Evolutionary conservation across 2,888 invertebrate species (phyloP), one percentile per base, ranked within the genome.

Genomic region (Chymomyza amoena): DNA sequence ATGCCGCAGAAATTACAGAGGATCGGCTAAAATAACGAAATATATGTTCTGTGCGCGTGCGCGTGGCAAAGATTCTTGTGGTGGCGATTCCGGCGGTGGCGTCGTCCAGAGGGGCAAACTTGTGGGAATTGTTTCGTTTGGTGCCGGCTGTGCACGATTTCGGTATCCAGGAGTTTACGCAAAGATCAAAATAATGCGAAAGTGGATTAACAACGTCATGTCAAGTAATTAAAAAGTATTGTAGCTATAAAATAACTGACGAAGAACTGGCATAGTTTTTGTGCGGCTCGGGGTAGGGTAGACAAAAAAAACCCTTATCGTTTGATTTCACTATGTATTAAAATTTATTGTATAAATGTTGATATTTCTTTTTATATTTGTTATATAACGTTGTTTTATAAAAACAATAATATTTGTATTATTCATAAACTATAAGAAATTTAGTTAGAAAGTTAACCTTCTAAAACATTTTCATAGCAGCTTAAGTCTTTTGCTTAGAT

Each of bases 121-220:
- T 79, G 65, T 90, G 94, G 96, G 96, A 16, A 92, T 96, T 7
- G 95, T 96, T 0, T 96, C 96, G 0, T 90, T 79, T 64, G 90
- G 90, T 0, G 57, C 66, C 15, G 87, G 88, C 1, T 91, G 90
- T 61, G 91, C 79, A 10, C 68, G 80, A 79, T 93, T 94, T 0
- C 93, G 94, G 0, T 94, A 93, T 81, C 96, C 96, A 0, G 96
- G 96, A 0, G 96, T 97, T 3, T 96, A 96, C 90, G 93, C 95
- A 15, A 52, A 32, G 6, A 61, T 73, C 0, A 0, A 59, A 2
- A 15, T 4, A 0, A 13, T 75, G 0, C 28, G 10, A 0, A 0
- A 0, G 0, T 84, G 84, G 84, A 61, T 75, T 9, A 59, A 6
- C 28, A 68, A 4, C 0, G 9, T 28, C 0, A 76, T 78, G 9